A percentile compares a stretch with the other conserved stretches of the same genome.
Evolutionary conservation across 2,888 invertebrate genomes (phyloP).

Genomic region (Morinoia aosen): DNA sequence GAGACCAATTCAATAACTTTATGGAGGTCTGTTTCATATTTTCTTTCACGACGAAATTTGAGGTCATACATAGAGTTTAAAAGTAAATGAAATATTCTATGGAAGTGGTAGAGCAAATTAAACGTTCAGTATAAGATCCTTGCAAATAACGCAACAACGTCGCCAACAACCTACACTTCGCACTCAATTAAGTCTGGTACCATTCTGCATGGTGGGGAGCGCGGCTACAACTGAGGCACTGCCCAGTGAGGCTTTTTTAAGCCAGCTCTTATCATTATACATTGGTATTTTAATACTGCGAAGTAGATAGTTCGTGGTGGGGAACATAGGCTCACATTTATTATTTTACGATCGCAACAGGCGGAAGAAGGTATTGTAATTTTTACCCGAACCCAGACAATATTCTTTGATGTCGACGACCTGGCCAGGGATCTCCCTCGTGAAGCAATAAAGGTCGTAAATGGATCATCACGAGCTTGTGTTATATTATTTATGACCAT

Average conservation of each 20-base stretch:
- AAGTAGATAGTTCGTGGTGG: background rate
- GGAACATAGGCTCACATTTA: background rate
- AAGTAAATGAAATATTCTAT: background rate
- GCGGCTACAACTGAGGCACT: background rate
- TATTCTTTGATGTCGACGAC: background rate
- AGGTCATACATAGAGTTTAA: background rate
- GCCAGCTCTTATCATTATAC: background rate
- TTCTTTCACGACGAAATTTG: background rate
- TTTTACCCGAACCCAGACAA: background rate
- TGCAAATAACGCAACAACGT: background rate
- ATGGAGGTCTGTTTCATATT: background rate
- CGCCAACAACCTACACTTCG: background rate
- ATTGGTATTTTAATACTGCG: background rate
- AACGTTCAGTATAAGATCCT: no score
- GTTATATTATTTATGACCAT: no score
- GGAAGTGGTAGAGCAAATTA: background rate
- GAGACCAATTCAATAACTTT: background rate
- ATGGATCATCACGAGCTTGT: background rate
- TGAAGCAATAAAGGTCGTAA: background rate
- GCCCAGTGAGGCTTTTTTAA: background rate
- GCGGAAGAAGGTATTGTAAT: background rate
- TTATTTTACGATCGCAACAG: background rate
- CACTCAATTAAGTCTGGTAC: background rate
- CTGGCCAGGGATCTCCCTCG: background rate
- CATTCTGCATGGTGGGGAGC: background rate